phyloP scores from a whole-genome alignment of 2,113 vertebrate species.

The Misgurnus mizolepis region DNA sequence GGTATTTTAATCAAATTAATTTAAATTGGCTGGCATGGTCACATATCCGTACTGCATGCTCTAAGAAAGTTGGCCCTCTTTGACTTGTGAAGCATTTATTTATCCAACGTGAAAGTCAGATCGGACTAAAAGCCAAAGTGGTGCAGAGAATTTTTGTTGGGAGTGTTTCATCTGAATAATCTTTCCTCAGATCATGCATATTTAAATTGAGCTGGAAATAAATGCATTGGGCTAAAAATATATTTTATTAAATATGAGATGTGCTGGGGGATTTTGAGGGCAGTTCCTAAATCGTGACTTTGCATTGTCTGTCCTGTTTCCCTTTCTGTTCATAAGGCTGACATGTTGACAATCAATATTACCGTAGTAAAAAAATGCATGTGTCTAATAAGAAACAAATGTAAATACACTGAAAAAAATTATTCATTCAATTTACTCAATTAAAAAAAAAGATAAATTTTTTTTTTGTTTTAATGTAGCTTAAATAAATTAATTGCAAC shows the following conservation, averaged over 20 bases:
- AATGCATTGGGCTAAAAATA: conserved; percentile 18
- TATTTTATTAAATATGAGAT: conserved; percentile 13
- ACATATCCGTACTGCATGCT: not conserved
- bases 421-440: too few species aligned
- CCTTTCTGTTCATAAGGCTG: too few species aligned
- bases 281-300: conserved; percentile 2
- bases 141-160: not conserved
- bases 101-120: conserved; percentile 14
- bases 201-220: conserved; percentile 11
- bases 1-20: too few species aligned
- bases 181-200: conserved; percentile 35
- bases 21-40: not conserved
- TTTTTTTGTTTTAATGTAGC: too few species aligned
- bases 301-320: too few species aligned
- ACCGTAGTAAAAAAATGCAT: too few species aligned
- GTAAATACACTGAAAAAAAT: too few species aligned
- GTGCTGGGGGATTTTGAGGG: not conserved
- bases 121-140: conserved; percentile 13
- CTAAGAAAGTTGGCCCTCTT: conserved; percentile 1
- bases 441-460: too few species aligned
- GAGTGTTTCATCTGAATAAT: conserved; percentile 23
- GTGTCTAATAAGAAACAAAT: too few species aligned
- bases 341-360: too few species aligned
- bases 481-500: too few species aligned
- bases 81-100: conserved; percentile 14